Evolutionary conservation across 2,113 vertebrate species (phyloP).

Genomic region (Rhodinocichla rosea): DNA sequence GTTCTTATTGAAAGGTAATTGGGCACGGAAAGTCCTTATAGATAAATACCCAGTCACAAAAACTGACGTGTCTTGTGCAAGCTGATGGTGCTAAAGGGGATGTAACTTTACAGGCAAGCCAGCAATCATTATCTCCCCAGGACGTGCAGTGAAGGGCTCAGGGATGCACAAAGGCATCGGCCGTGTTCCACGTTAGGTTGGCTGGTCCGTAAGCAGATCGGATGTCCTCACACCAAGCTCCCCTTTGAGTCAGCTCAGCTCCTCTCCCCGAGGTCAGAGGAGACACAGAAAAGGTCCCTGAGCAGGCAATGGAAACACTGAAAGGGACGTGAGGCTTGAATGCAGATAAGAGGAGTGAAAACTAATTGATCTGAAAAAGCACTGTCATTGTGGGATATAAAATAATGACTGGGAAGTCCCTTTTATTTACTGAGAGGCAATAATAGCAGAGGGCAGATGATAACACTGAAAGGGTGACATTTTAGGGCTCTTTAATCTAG

Average conservation of each 20-base stretch:
- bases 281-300: not conserved
- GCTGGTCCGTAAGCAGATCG: not conserved
- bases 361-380: slow-evolving; percentile 43
- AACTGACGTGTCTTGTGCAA: not conserved
- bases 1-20: not conserved
- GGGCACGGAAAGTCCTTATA: not conserved
- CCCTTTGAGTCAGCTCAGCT: not conserved
- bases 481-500: slow-evolving; percentile 35
- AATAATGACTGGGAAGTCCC: slow-evolving; percentile 38
- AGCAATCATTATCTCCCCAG: not conserved
- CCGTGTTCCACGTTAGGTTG: not conserved
- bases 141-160: not conserved
- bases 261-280: slow-evolving; percentile 9
- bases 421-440: slow-evolving; percentile 14
- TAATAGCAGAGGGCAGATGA: slow-evolving; percentile 3
- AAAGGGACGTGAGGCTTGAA: slow-evolving; percentile 24
- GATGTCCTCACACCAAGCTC: not conserved
- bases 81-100: not conserved
- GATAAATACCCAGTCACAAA: not conserved
- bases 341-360: slow-evolving; percentile 33
- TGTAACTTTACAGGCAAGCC: not conserved
- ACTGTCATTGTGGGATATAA: slow-evolving; percentile 7
- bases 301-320: slow-evolving; percentile 16
- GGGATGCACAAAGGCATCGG: not conserved
- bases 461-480: not conserved